Percentiles rank a stretch among this genome's conserved stretches.
These are phyloP conservation scores for Plemyria rubiginata DNA, from an alignment of 2,888 invertebrate genomes.

Conservation along the genomic window DNA sequence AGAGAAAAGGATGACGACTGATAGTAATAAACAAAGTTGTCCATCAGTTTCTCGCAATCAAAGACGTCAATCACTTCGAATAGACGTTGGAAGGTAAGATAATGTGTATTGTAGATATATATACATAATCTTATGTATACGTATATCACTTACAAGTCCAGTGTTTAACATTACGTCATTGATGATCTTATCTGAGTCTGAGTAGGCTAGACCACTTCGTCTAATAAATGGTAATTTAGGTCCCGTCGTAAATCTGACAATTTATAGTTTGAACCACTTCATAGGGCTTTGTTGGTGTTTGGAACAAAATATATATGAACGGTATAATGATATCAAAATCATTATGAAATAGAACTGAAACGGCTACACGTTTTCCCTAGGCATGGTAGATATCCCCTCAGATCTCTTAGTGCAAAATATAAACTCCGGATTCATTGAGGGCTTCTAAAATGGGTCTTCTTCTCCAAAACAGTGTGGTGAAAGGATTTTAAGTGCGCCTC, in stretches of 20 bases:
- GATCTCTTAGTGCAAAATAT: no score
- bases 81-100: constrained; percentile 11
- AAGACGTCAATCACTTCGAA: constrained; percentile 15
- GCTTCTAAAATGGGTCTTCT: no score
- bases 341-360: no score
- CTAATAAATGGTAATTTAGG: constrained; percentile 37
- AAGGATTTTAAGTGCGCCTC: no score
- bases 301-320: background rate
- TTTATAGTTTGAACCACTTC: constrained; percentile 19
- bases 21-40: constrained; percentile 18
- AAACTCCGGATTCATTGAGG: no score
- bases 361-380: no score
- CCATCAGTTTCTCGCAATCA: constrained; percentile 7
- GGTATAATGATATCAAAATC: no score
- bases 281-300: constrained; percentile 10
- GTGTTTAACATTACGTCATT: constrained; percentile 49
- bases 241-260: constrained; percentile 33
- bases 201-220: constrained; percentile 32
- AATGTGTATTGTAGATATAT: no score
- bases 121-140: no score
- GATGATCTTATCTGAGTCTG: constrained; percentile 43
- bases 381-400: no score
- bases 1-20: background rate
- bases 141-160: constrained; percentile 20
- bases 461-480: no score